These are phyloP conservation scores for Anguilla marmorata DNA, from an alignment of 2,797 vertebrate species.

Conservation along the genomic window DNA sequence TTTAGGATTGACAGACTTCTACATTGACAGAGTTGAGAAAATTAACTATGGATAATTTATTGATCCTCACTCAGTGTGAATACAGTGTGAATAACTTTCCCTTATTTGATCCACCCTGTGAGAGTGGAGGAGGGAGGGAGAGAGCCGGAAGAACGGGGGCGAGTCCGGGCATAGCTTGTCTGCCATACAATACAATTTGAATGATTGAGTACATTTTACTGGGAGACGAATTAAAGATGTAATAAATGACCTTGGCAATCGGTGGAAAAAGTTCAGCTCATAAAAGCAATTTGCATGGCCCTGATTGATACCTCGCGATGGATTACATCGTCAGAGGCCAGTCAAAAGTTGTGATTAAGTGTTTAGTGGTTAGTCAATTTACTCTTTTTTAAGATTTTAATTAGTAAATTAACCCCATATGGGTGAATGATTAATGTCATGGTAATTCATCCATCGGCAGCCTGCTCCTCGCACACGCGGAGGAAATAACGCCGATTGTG, in stretches of 20 bases:
- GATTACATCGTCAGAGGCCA: conserved; percentile 64
- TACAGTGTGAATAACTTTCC: conserved; percentile 48
- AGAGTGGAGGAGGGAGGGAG: neutral
- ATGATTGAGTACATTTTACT: conserved; percentile 60
- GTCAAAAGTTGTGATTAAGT: conserved; percentile 81
- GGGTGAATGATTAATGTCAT: conserved; percentile 85
- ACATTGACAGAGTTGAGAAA: conserved; percentile 58
- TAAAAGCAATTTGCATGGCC: conserved; percentile 57
- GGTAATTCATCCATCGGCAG: conserved; percentile 68
- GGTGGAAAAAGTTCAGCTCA: conserved; percentile 56
- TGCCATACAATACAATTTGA: conserved; percentile 49
- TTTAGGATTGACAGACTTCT: conserved; percentile 63
- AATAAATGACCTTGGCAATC: conserved; percentile 58
- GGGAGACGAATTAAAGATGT: conserved; percentile 56
- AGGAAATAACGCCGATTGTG: conserved; percentile 20
- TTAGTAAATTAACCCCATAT: conserved; percentile 91
- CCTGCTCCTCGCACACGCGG: conserved; percentile 5
- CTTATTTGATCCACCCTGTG: neutral
- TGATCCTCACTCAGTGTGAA: conserved; percentile 48
- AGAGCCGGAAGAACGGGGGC: neutral
- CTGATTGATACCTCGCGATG: conserved; percentile 68
- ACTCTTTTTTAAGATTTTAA: conserved; percentile 84
- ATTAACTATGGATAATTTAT: conserved; percentile 68
- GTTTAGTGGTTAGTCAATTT: conserved; percentile 84
- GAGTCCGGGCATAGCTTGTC: conserved; percentile 21